Base-by-base conservation (phyloP, 1,140 invertebrate genomes). In the Apis cerana region DNA sequence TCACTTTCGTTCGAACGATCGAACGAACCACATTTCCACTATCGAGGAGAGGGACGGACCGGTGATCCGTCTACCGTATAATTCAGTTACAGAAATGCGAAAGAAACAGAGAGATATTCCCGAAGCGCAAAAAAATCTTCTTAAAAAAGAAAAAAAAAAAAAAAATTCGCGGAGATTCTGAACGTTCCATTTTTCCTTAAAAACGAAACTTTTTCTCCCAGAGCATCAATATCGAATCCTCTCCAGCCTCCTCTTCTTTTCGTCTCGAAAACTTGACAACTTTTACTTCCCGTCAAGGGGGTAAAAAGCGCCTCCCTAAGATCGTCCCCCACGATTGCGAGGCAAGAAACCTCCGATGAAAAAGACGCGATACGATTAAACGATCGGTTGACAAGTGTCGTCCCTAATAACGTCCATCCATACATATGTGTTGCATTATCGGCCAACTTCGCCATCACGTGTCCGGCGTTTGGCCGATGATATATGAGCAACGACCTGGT, bases 11-110 rank as follows among this genome's bases (percentile, higher is more conserved):
- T 21, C 50, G 17, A 33, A 80, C 56, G 70, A 56, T 21, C 50
- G 17, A 33, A 80, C 56, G 70, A 56, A 80, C 56, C 75, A 65
- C 61, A 54, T 64, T 74, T 80, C 5, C 27, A 54, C 11, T 9
- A n/a, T 33, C 8, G 64, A 7, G 11, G 17, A 1, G 1, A 27
- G 11, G 43, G 52, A 4, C 9, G 50, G 12, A 11, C n/a, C 11
- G 12, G 11, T n/a, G 56, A 67, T 68, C 48, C 64, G 72, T 23
- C 68, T 82, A 82, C 48, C 64, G 80, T 23, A 69, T 82, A 82
- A 82, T 69, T 21, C 43, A 76, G 54, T 82, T 81, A 76, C 17
- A 43, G 62, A 12, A 74, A 52, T 23, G 64, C 19, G 64, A 33
- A 43, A 76, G 33, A 76, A 61, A 27, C 1, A 27, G 33, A 33